phyloP scores from a whole-genome alignment of 2,888 invertebrate genomes.

The Sinopyrophorus schimmeli region DNA sequence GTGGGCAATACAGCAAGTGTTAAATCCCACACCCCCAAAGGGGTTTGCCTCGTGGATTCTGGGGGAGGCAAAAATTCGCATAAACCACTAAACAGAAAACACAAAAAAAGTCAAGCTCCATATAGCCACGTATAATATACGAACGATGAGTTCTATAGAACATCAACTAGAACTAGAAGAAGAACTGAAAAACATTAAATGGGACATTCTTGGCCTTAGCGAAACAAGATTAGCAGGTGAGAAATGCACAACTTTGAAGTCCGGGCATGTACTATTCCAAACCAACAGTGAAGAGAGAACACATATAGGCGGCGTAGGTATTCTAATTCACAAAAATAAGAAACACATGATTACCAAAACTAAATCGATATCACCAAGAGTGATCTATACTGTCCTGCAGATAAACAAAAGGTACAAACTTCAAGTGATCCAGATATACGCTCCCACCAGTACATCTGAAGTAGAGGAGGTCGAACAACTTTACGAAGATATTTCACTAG shows the following conservation, averaged over 20 bases:
- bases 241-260: no score
- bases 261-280: background rate
- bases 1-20: no score
- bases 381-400: background rate
- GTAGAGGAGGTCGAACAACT: background rate
- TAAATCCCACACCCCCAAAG: no score
- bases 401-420: background rate
- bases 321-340: background rate
- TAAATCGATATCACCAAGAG: background rate
- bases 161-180: background rate
- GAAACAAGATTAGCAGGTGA: background rate
- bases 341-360: conserved; percentile 1
- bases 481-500: background rate
- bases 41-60: no score
- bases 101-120: no score
- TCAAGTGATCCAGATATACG: background rate
- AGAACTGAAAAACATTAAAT: background rate
- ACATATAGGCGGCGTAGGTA: background rate
- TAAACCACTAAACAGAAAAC: no score
- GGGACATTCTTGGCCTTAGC: background rate
- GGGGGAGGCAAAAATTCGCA: no score
- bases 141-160: background rate
- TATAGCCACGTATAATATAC: background rate
- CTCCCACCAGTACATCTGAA: background rate
- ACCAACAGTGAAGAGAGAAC: background rate